Percentiles rank a stretch among this genome's conserved stretches.
These are phyloP conservation scores for Phytoseiulus persimilis DNA, from an alignment of 2,888 invertebrate species.

Conservation along the genomic window DNA sequence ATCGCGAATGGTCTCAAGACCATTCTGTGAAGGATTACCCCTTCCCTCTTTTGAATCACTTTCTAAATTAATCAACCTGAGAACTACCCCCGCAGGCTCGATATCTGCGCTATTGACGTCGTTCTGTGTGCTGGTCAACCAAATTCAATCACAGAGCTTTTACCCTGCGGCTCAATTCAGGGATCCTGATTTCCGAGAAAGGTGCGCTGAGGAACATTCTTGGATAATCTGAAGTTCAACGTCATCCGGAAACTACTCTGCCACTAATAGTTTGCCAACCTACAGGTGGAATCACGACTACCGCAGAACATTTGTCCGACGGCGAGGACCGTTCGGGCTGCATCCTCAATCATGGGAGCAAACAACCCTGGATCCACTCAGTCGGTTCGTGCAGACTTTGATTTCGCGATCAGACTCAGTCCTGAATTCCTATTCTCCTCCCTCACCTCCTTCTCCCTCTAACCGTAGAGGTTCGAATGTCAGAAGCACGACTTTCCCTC, in stretches of 20 bases:
- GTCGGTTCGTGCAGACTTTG: not conserved
- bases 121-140: not conserved
- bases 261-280: too few relatives aligned
- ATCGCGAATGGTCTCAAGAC: too few relatives aligned
- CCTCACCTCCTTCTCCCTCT: too few relatives aligned
- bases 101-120: not conserved
- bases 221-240: not conserved
- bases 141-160: not conserved
- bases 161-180: not conserved
- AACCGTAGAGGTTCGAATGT: too few relatives aligned
- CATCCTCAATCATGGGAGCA: not conserved
- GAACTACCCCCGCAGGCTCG: too few relatives aligned
- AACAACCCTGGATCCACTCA: not conserved
- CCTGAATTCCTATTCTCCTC: not conserved
- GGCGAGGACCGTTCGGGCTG: not conserved
- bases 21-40: too few relatives aligned
- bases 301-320: not conserved
- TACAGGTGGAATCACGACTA: not conserved
- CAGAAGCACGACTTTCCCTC: too few relatives aligned
- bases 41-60: too few relatives aligned
- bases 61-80: not conserved
- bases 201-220: not conserved
- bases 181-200: not conserved
- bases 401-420: not conserved
- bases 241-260: too few relatives aligned